Base-by-base conservation (phyloP, 2,888 invertebrate genomes). In the Tenthredo scrophulariae region DNA sequence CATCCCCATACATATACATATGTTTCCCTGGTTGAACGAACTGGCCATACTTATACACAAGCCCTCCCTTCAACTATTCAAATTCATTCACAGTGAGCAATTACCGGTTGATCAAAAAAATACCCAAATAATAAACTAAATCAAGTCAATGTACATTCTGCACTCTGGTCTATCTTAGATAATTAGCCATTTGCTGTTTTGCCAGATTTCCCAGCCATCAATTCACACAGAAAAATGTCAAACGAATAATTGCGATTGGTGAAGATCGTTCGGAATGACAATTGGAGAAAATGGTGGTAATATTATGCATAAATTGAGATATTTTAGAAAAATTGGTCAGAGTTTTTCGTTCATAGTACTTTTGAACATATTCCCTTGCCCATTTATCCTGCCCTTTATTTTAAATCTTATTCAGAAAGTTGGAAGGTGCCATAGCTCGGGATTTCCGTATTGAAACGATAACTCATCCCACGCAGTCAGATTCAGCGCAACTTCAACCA, bases 351-450 rank as follows among this genome's bases (percentile, higher is more conserved):
- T 67, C 67, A 1, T 33, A 33, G 33, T 67, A 33, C 67, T 72
- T 43, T 43, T 15, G 43, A 62, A 26, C 62, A n/a, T 72, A 37
- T 43, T 72, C 22, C 40, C 43, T 43, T 40, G 9, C 10, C 40
- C 40, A 43, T 72, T 72, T 40, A 29, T 33, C 18, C 33, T 33
- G 13, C 72, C 40, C 6, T 72, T 72, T 40, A 9, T 10, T 72
- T 72, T 72, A 72, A 70, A 70, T 37, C 70, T 33, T 40, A 72
- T 72, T 18, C 72, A 72, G 40, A 72, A 72, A 72, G 72, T 72
- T 72, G 40, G 22, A 18, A 43, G 37, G 72, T 43, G 72, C 72
- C n/a, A 72, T 72, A 43, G n/a, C 72, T 40, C 22, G 43, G 13
- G 43, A 40, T 72, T 72, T 15, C 72, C n/a, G 40, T 72, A 72